Percentiles rank a stretch among this genome's conserved stretches.
Evolutionary conservation across 2,113 vertebrate species (phyloP).

Genomic region (Turnix velox): DNA sequence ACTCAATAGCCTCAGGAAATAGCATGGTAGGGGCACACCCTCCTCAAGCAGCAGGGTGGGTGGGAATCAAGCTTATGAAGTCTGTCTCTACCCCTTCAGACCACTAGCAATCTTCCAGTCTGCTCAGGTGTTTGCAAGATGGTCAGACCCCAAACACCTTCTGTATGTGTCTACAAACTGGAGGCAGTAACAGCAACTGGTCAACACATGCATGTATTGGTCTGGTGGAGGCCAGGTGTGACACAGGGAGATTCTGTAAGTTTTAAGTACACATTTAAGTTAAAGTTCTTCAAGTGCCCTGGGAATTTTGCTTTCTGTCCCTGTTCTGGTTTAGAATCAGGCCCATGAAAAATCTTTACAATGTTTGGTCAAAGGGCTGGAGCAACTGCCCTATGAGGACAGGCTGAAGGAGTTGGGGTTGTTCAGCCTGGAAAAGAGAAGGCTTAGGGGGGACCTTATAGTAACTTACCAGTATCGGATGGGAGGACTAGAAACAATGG

Average conservation of each 20-base stretch:
- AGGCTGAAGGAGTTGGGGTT: too few relatives aligned
- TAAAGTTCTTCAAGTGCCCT: fast-evolving
- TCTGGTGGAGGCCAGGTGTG: background rate
- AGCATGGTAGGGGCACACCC: slow-evolving; percentile 6
- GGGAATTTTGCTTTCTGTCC: background rate
- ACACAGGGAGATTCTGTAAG: background rate
- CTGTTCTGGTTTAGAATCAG: background rate
- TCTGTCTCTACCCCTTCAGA: background rate
- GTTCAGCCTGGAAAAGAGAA: too few relatives aligned
- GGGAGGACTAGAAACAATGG: too few relatives aligned
- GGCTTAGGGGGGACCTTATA: too few relatives aligned
- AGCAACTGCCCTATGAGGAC: too few relatives aligned
- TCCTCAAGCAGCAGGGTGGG: background rate
- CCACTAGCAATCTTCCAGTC: background rate
- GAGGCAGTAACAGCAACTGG: background rate
- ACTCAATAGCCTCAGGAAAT: slow-evolving; percentile 26
- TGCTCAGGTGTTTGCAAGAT: background rate
- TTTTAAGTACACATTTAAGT: background rate
- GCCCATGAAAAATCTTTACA: background rate
- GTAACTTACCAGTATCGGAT: too few relatives aligned
- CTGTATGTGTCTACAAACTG: background rate
- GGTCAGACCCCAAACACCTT: background rate
- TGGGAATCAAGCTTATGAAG: background rate
- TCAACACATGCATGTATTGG: fast-evolving
- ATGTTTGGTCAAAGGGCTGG: too few relatives aligned